Conservation (phyloP, 2,113 vertebrate species). For the Gnathonemus echidnorhynchus region DNA sequence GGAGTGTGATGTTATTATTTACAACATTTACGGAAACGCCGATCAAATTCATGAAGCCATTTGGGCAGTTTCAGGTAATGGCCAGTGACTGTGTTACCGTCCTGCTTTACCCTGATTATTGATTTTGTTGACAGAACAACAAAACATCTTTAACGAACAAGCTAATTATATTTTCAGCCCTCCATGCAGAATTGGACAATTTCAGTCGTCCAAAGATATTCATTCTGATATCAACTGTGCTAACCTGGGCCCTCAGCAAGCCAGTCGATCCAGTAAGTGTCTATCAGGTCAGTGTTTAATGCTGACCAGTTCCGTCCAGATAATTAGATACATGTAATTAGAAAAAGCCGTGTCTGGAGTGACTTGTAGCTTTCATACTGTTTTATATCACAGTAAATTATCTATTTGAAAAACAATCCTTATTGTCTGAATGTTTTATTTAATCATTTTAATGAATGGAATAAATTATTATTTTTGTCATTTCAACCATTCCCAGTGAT, state of each 20-base stretch:
- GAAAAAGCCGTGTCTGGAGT: background rate
- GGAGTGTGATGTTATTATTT: conserved; percentile 77
- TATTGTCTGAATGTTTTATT: background rate
- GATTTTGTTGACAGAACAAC: background rate
- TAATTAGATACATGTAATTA: background rate
- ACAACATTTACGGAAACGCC: conserved; percentile 72
- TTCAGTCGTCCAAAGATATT: conserved; percentile 73
- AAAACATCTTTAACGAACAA: background rate
- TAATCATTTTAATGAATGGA: background rate
- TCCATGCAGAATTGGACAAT: conserved; percentile 55
- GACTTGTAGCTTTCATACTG: background rate
- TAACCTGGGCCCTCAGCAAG: conserved; percentile 83
- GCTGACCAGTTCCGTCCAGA: background rate
- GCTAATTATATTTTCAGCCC: conserved; percentile 49
- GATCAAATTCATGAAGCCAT: conserved; percentile 72
- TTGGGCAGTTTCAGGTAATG: conserved; percentile 80
- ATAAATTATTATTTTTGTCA: background rate
- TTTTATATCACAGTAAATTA: background rate
- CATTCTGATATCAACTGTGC: conserved; percentile 82
- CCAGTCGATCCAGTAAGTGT: conserved; percentile 67
- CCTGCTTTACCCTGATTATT: background rate
- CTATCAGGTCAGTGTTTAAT: background rate
- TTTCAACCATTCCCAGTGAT: background rate
- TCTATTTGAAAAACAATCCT: background rate
- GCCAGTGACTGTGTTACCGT: background rate